Conservation (phyloP, 2,113 vertebrate genomes). For the Odocoileus virginianus region DNA sequence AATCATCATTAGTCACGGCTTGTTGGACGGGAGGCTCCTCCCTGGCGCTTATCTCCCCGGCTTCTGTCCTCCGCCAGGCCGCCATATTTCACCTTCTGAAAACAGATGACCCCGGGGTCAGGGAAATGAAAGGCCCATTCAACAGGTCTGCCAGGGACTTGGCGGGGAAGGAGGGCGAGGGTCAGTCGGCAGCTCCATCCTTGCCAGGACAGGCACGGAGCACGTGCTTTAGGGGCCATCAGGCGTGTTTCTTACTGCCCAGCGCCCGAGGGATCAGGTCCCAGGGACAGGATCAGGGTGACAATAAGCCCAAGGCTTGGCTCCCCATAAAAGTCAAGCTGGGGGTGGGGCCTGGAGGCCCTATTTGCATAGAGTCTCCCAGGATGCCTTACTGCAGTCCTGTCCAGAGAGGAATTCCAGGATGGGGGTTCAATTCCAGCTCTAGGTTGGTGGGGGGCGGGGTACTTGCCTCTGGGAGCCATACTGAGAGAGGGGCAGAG, state of each 20-base stretch:
- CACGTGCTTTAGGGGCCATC: slow-evolving; percentile 53
- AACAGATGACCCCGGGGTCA: slow-evolving; percentile 88
- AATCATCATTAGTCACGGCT: slow-evolving; percentile 91
- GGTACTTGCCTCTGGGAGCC: neutral
- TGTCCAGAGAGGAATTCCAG: neutral
- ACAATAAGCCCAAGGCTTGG: slow-evolving; percentile 29
- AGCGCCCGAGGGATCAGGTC: slow-evolving; percentile 62
- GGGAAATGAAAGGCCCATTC: slow-evolving; percentile 88
- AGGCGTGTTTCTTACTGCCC: slow-evolving; percentile 52
- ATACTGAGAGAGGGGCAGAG: fast-evolving
- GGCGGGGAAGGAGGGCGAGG: slow-evolving; percentile 75
- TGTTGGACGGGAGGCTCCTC: slow-evolving; percentile 86
- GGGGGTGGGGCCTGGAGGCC: slow-evolving; percentile 45
- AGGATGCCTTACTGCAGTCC: neutral
- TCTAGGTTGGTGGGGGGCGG: neutral
- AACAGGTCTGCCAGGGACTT: slow-evolving; percentile 85
- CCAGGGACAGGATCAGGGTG: slow-evolving; percentile 58
- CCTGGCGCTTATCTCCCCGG: slow-evolving; percentile 80
- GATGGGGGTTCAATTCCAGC: neutral
- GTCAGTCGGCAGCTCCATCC: slow-evolving; percentile 81
- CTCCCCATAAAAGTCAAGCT: neutral
- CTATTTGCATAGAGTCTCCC: neutral
- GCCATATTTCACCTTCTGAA: slow-evolving; percentile 91
- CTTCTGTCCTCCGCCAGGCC: slow-evolving; percentile 83
- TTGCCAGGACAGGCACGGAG: slow-evolving; percentile 76